Base-by-base conservation (phyloP, 1,140 invertebrate species). In the Brachionus plicatilis region DNA sequence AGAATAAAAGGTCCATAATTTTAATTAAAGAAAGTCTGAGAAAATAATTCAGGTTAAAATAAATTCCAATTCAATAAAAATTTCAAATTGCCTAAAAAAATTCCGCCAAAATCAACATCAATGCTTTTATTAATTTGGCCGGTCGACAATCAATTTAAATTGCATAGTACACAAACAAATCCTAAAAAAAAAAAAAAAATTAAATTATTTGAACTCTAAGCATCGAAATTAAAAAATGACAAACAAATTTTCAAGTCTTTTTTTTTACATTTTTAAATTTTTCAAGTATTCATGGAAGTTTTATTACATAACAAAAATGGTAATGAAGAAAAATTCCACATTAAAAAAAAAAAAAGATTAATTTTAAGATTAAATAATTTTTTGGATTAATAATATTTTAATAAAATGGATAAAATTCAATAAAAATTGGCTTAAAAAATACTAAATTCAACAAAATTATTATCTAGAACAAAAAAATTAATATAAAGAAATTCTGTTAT, bases 381-480 rank as follows among this genome's bases (percentile, higher is more conserved):
- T 29, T 33, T 68, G 66, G 66, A 33, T 29, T 33, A 68, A 60
- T 60, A 60, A 60, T 60, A 60, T 24, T 60, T 60, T 68, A 68
- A 33, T 68, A 33, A 33, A 68, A 33, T 41, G 66, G 66, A 68
- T 68, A 68, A 68, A 72, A 72, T 72, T 72, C 37, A 72, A 72
- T 72, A 72, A 72, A 41, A 72, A 72, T 72, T 72, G 33, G 37
- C 29, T 72, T 72, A 72, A 41, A 41, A 72, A 72, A 68, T 60
- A 60, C 53, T 60, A 68, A 68, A 72, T 41, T 72, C 68, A 72
- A 72, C 68, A 72, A 72, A 72, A 72, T 72, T 72, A 43, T 41
- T 41, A 43, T 43, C 33, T 41, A 72, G 68, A 72, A 72, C 68
- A 72, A 72, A 72, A 72, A 72, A 72, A 17, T 41, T 17, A 41